phyloP scores from a whole-genome alignment of 2,797 vertebrate species.

The Gadopsis marmoratus region DNA sequence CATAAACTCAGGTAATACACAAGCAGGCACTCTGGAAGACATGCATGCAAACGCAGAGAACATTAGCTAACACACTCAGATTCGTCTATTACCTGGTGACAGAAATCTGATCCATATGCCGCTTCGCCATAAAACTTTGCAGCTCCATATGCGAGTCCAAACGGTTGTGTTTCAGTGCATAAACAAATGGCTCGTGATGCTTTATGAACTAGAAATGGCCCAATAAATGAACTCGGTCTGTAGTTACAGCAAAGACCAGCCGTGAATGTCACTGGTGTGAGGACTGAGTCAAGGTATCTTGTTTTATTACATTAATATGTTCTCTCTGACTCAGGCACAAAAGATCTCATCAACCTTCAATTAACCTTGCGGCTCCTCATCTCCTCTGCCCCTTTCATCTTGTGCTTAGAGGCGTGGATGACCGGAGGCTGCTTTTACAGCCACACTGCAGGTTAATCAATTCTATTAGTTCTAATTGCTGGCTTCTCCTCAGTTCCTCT shows the following conservation, averaged over 20 bases:
- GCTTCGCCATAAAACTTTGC: not conserved
- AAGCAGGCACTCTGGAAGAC: not conserved
- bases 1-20: conserved; percentile 16
- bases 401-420: conserved; percentile 22
- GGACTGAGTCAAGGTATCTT: conserved; percentile 17
- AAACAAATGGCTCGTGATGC: not conserved
- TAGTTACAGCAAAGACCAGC: conserved; percentile 1
- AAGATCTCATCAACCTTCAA: conserved; percentile 68
- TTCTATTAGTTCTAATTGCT: conserved; percentile 61
- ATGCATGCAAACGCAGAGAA: not conserved
- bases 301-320: conserved; percentile 66
- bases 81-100: not conserved
- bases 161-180: not conserved
- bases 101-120: not conserved
- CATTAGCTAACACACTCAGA: not conserved
- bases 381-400: conserved; percentile 30
- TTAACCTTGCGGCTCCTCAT: conserved; percentile 66
- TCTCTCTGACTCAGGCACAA: conserved; percentile 48
- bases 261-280: conserved; percentile 18
- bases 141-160: not conserved
- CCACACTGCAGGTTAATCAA: conserved; percentile 29
- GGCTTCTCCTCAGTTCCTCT: conserved; percentile 40
- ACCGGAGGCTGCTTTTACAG: conserved; percentile 43
- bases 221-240: conserved; percentile 12
- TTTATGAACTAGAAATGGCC: not conserved